Evolutionary conservation across 1,140 invertebrate species (phyloP).

Genomic region (Bombus balteatus): DNA sequence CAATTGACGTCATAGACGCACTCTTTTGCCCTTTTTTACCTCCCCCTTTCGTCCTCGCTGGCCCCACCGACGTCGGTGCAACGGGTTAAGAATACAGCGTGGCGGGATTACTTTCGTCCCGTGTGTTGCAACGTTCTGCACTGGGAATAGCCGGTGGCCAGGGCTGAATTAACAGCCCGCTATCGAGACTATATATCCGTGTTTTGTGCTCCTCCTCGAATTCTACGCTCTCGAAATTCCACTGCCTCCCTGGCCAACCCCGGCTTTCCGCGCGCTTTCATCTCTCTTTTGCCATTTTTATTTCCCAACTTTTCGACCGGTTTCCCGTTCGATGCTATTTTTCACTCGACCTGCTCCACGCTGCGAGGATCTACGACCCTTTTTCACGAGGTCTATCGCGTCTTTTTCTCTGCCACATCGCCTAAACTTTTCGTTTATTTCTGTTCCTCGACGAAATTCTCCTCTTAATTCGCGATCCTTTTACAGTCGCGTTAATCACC

Average conservation of each 20-base stretch:
- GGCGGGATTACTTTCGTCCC: conserved; percentile 70
- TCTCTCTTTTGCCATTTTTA: not conserved
- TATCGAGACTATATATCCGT: conserved; percentile 47
- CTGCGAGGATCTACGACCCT: not conserved
- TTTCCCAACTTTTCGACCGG: not conserved
- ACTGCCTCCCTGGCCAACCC: not conserved
- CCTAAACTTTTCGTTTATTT: too few species aligned
- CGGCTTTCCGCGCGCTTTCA: not conserved
- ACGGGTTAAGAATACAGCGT: conserved; percentile 76
- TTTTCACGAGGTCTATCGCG: not conserved
- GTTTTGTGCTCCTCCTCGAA: conserved; percentile 17
- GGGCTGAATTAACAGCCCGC: conserved; percentile 66
- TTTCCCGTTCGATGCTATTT: not conserved
- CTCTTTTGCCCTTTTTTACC: conserved; percentile 72
- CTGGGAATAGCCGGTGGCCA: conserved; percentile 72
- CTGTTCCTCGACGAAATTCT: too few species aligned
- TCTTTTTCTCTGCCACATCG: too few species aligned
- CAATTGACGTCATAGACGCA: conserved; percentile 77
- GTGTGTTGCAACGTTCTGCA: conserved; percentile 71
- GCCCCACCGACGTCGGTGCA: conserved; percentile 56
- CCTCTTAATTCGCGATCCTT: too few species aligned
- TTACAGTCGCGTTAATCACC: too few species aligned
- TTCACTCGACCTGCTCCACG: not conserved
- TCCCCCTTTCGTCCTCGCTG: conserved; percentile 58
- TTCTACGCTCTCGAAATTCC: not conserved